Evolutionary conservation across 2,888 invertebrate species (phyloP).

Genomic region (Polymixis flavicincta): DNA sequence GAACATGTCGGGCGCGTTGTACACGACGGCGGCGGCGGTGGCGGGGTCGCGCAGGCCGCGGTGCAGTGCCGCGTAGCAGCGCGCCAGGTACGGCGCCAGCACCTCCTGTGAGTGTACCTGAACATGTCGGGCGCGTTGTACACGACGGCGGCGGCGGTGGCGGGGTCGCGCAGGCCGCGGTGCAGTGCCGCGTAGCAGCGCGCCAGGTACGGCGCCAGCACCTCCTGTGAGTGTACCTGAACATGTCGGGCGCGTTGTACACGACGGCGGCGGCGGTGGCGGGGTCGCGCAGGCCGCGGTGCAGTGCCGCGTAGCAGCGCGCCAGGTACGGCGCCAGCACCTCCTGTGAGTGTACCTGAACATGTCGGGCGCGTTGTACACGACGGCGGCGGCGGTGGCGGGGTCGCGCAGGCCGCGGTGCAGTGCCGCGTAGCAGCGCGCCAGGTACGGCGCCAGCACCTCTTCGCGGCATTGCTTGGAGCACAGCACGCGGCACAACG

Average conservation of each 20-base stretch:
- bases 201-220: no score
- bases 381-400: constrained; percentile 95
- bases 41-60: constrained; percentile 91
- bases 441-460: constrained; percentile 97
- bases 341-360: constrained; percentile 90
- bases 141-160: constrained; percentile 95
- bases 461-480: constrained; percentile 98
- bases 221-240: no score
- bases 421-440: constrained; percentile 97
- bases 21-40: constrained; percentile 95
- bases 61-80: no score
- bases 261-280: no score
- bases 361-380: constrained; percentile 96
- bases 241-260: constrained; percentile 93
- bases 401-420: constrained; percentile 95
- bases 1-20: constrained; percentile 96
- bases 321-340: not conserved
- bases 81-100: no score
- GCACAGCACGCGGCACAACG: constrained; percentile 98
- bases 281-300: no score
- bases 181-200: constrained; percentile 70
- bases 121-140: constrained; percentile 96
- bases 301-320: no score
- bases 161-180: constrained; percentile 81
- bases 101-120: constrained; percentile 80